Conservation (phyloP, 1,140 invertebrate genomes). For the Ruditapes philippinarum region DNA sequence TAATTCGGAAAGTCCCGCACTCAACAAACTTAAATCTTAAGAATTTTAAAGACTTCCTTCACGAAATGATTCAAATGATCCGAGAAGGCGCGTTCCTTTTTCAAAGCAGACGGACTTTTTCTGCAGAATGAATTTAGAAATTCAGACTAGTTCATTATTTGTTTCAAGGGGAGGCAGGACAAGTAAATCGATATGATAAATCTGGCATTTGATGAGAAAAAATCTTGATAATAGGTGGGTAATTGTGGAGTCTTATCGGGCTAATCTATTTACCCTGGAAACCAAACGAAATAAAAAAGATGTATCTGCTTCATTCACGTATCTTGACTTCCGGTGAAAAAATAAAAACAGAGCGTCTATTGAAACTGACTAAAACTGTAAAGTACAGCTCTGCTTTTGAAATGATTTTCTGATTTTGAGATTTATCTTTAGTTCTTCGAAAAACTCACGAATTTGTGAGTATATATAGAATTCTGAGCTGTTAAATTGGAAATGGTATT, state of each 20-base stretch:
- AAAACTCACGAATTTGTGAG: too few relatives aligned
- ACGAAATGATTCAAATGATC: neutral
- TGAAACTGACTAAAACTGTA: too few relatives aligned
- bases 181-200: constrained; percentile 9
- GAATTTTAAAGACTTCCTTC: constrained; percentile 3
- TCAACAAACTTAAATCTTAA: neutral
- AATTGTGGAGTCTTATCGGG: neutral
- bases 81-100: neutral
- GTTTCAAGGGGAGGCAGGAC: neutral
- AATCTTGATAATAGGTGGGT: neutral
- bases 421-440: too few relatives aligned
- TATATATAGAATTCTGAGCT: too few relatives aligned
- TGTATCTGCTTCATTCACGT: too few relatives aligned
- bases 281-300: neutral
- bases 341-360: too few relatives aligned
- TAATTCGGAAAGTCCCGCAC: neutral
- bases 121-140: neutral
- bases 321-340: too few relatives aligned
- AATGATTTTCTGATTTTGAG: too few relatives aligned
- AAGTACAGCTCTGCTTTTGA: too few relatives aligned
- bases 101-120: constrained; percentile 24
- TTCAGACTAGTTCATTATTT: neutral
- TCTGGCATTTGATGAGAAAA: neutral
- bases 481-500: too few relatives aligned
- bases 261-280: neutral